Base-by-base conservation (phyloP, 2,113 vertebrate genomes). In the Oceanites oceanicus region DNA sequence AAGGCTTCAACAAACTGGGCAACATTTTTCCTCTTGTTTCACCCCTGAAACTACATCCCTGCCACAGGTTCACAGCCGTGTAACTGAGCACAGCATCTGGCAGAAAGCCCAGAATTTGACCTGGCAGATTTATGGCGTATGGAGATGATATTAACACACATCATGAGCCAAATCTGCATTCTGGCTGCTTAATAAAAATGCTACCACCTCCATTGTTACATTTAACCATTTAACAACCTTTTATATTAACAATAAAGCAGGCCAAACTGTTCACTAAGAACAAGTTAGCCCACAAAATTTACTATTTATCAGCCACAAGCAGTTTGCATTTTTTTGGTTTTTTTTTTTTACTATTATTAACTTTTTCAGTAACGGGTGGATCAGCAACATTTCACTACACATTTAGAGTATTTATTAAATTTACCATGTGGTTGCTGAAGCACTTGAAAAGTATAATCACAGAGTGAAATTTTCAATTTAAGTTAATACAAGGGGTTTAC, bases 41-140 rank as follows among this genome's bases (percentile, higher is more conserved):
- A 95, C 53, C 58, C 76, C 84, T 82, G 75, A 70, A 94, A 56
- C 84, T 44, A 25, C 77, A 84, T 67, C 59, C 56, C 52, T 85
- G 78, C 49, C 53, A 36, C 29, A 36, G 62, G 77, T 58, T 82
- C 80, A 68, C 21, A 30, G 84, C 58, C 36, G 55, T 0, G 4
- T 75, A 74, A 83, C 75, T n/a, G 92, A 75, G 84, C 68, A 36
- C 73, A 78, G 66, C 22, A 29, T 32, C 91, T 97, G 97, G 96
- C 96, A 95, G 55, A 50, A 36, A 94, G 96, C 97, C 95, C 72
- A 85, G 92, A 93, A 65, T 88, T 81, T 91, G 81, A 96, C 94
- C 93, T 26, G 2, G 66, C 72, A 92, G 78, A 65, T 89, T 97
- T 85, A 80, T 63, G 58, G 86, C 1, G 0, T 90, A 92, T 85